These are phyloP conservation scores for Chromobotia macracanthus DNA, from an alignment of 2,797 vertebrate species.

Conservation along the genomic window DNA sequence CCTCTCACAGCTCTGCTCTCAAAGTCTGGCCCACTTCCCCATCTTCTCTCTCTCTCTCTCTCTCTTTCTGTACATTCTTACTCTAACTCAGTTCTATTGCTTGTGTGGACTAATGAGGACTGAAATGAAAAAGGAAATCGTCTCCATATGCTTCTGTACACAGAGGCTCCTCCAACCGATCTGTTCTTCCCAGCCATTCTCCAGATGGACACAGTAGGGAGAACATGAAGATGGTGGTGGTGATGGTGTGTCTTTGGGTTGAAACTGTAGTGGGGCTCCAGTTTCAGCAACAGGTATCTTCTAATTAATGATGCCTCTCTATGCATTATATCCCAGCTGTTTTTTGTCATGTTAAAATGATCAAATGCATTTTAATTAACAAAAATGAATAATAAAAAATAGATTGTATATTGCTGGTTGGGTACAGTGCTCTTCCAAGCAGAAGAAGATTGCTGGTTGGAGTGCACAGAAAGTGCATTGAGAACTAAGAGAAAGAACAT, in stretches of 20 bases:
- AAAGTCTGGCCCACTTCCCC: background rate
- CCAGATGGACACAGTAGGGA: slow-evolving; percentile 47
- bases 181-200: slow-evolving; percentile 6
- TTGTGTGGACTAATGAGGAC: slow-evolving; percentile 35
- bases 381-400: background rate
- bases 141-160: slow-evolving; percentile 41
- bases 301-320: slow-evolving; percentile 41
- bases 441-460: background rate
- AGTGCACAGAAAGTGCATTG: slow-evolving; percentile 13
- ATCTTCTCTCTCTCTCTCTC: too few relatives aligned
- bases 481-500: background rate
- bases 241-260: slow-evolving; percentile 15
- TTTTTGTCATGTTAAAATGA: slow-evolving; percentile 20
- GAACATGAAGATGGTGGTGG: slow-evolving; percentile 32
- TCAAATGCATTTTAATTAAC: background rate
- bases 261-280: slow-evolving; percentile 25
- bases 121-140: slow-evolving; percentile 46
- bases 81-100: background rate
- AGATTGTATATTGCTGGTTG: background rate
- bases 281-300: slow-evolving; percentile 46
- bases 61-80: too few relatives aligned
- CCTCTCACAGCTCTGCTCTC: slow-evolving; percentile 7
- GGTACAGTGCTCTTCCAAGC: too few relatives aligned
- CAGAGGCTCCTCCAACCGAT: slow-evolving; percentile 18
- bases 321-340: slow-evolving; percentile 43